phyloP scores from a whole-genome alignment of 2,888 invertebrate genomes.

The Agriopis aurantiaria region DNA sequence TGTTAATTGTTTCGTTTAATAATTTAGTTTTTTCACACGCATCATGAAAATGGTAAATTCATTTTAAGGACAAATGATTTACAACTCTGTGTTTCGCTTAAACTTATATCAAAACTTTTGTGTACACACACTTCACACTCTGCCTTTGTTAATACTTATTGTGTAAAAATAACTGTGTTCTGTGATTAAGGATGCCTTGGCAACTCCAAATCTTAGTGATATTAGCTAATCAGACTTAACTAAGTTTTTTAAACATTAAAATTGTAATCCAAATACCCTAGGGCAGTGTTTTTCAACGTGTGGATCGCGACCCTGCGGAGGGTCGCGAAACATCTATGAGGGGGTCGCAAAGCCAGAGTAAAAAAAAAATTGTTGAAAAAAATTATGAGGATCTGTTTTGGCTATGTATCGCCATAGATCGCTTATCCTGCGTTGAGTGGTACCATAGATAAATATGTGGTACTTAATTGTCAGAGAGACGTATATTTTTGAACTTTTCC shows the following conservation, averaged over 20 bases:
- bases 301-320: too few relatives aligned
- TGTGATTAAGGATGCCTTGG: conserved; percentile 79
- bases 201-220: conserved; percentile 69
- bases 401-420: too few relatives aligned
- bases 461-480: too few relatives aligned
- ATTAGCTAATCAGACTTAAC: conserved; percentile 57
- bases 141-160: conserved; percentile 55
- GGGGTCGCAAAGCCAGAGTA: too few relatives aligned
- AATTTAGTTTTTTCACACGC: conserved; percentile 35
- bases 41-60: conserved; percentile 17
- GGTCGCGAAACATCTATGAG: too few relatives aligned
- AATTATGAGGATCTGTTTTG: too few relatives aligned
- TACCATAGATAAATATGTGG: too few relatives aligned
- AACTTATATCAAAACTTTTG: conserved; percentile 5
- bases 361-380: too few relatives aligned
- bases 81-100: conserved; percentile 23
- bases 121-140: too few relatives aligned
- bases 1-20: conserved; percentile 44
- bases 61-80: conserved; percentile 12
- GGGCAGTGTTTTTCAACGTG: too few relatives aligned
- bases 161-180: conserved; percentile 63
- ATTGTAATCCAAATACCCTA: not conserved
- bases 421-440: too few relatives aligned
- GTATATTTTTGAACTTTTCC: too few relatives aligned
- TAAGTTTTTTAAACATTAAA: not conserved